These are phyloP conservation scores for Cryptosula pallasiana DNA, from an alignment of 2,888 invertebrate genomes.

Conservation along the genomic window DNA sequence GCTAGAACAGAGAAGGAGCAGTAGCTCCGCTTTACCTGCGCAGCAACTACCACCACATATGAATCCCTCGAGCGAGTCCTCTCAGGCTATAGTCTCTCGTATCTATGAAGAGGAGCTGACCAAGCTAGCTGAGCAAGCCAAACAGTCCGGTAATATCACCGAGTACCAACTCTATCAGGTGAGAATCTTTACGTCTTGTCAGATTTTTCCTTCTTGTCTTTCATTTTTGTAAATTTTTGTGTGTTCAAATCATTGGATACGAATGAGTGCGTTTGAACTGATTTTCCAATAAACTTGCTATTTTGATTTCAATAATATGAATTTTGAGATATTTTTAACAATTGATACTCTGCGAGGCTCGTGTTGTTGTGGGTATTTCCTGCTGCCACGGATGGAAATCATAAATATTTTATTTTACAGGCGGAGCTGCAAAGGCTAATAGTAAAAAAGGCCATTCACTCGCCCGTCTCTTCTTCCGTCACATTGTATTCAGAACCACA, in stretches of 20 bases:
- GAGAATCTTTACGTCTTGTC: too few species aligned
- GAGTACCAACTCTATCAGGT: slow-evolving; percentile 72
- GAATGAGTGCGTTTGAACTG: too few species aligned
- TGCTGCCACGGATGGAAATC: too few species aligned
- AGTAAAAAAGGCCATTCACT: slow-evolving; percentile 5
- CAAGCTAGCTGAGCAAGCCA: slow-evolving; percentile 70
- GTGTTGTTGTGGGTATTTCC: too few species aligned
- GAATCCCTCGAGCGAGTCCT: background rate
- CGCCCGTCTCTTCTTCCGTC: slow-evolving; percentile 49
- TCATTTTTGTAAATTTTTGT: too few species aligned
- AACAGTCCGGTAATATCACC: slow-evolving; percentile 48
- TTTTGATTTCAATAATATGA: background rate
- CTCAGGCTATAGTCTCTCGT: slow-evolving; percentile 45
- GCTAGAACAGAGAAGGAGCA: background rate
- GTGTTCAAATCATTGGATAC: too few species aligned
- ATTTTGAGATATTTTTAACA: background rate
- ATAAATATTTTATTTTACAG: background rate
- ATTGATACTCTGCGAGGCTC: background rate
- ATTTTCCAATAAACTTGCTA: too few species aligned
- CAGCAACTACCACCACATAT: background rate
- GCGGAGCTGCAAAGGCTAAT: slow-evolving; percentile 12
- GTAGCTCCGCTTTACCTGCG: background rate
- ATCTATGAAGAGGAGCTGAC: slow-evolving; percentile 65
- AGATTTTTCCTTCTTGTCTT: too few species aligned
- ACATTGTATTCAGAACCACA: slow-evolving; percentile 60